Evolutionary conservation across 1,140 invertebrate species (phyloP).

Genomic region (Drosophila arawakana): DNA sequence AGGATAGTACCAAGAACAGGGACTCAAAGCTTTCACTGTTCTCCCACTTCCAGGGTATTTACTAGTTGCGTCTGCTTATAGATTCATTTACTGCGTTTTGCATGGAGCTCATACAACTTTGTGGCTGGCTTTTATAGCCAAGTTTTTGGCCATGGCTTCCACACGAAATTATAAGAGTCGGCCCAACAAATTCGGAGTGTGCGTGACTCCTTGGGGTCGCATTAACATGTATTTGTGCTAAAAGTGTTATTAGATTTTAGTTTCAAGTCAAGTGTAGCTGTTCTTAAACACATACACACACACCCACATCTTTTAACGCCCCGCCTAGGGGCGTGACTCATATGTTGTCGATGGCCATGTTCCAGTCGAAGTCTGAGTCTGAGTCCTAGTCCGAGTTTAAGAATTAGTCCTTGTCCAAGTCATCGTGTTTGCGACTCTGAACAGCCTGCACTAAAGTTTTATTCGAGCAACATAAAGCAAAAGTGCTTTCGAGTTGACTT

Average conservation of each 20-base stretch:
- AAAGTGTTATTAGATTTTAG: constrained; percentile 83
- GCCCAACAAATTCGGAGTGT: constrained; percentile 30
- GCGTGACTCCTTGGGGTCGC: constrained; percentile 78
- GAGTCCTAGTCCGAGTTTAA: constrained; percentile 37
- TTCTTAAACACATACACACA: neutral
- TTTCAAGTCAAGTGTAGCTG: constrained; percentile 76
- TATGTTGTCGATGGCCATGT: constrained; percentile 27
- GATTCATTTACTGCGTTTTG: constrained; percentile 30
- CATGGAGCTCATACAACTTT: constrained; percentile 51
- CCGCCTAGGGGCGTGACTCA: constrained; percentile 45
- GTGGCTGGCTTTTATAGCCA: constrained; percentile 59
- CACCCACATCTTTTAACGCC: neutral
- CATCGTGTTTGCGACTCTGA: constrained; percentile 49
- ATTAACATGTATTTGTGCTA: constrained; percentile 83
- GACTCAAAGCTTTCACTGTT: too few species aligned
- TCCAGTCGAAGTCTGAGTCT: constrained; percentile 26
- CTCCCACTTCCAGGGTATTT: constrained; percentile 1
- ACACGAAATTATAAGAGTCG: constrained; percentile 75
- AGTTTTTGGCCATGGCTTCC: constrained; percentile 49
- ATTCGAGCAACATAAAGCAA: constrained; percentile 76
- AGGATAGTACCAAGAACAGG: neutral
- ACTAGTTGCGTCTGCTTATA: neutral
- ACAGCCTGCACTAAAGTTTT: constrained; percentile 75
- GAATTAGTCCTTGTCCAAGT: constrained; percentile 44
- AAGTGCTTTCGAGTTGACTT: constrained; percentile 75